Evolutionary conservation across 2,797 vertebrate species (phyloP), one percentile per base, ranked within the genome.

Genomic region (Sphenopsis melanotis): DNA sequence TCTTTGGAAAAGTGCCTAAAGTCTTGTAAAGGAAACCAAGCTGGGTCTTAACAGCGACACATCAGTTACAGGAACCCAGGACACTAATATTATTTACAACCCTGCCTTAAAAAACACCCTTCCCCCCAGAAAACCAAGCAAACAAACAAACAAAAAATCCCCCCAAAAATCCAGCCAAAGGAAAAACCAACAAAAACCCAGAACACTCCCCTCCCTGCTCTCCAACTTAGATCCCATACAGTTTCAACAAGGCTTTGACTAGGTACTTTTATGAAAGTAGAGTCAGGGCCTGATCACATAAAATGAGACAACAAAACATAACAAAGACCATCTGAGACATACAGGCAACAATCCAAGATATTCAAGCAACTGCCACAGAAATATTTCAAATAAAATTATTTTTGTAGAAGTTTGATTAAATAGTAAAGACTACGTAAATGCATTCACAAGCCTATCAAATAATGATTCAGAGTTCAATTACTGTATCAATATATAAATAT

Each of bases 101-200:
- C 5, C 13, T 27, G 13, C 23, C 26, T 37, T 27, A 30, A 75
- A 74, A 70, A 41, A 8, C 7, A 53, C 8, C 18, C 4, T 6
- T 4, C 2, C 32, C 5, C 6, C 3, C 1, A 29, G 49, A 55
- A 47, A 29, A 12, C 1, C 12, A 60, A 60, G 39, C 19, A 47
- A 90, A 18, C 4, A 36, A 46, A 9, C 13, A 12, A 46, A 17
- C 12, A 24, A n/a, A 37, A 21, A 6, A 26, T n/a, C 13, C 9
- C 11, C 7, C 36, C 12, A 42, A 18, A 30, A 32, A 24, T 8
- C 9, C 21, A 81, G 13, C 3, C 27, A 60, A 47, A 75, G 18
- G 29, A 75, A 75, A 74, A 66, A 29, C 4, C 21, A 37, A 46
- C 37, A 23, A 26, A 44, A 81, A 87, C 11, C 17, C 30, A 36